phyloP scores from a whole-genome alignment of 1,140 invertebrate genomes.

The Macrostomum lignano region DNA sequence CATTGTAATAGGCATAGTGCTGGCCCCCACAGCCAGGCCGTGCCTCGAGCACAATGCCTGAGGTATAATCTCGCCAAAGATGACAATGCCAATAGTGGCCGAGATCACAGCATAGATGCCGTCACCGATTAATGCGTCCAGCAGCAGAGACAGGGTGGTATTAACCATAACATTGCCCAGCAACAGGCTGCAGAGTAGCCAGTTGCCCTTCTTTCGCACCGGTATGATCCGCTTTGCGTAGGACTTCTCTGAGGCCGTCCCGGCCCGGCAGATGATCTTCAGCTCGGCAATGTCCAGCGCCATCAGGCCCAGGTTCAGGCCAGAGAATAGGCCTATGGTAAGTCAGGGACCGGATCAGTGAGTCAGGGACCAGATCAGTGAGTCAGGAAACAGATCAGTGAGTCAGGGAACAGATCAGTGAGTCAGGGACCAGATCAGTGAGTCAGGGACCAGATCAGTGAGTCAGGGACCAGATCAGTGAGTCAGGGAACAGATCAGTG shows the following conservation, averaged over 20 bases:
- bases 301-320: conserved; percentile 83
- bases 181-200: conserved; percentile 13
- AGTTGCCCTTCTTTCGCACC: conserved; percentile 12
- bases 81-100: conserved; percentile 14
- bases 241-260: conserved; percentile 10
- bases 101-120: conserved; percentile 13
- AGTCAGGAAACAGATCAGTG: too few species aligned
- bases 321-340: conserved; percentile 37
- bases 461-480: too few species aligned
- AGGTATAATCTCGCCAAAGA: conserved; percentile 17
- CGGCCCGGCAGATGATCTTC: conserved; percentile 9
- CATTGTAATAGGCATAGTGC: conserved; percentile 67
- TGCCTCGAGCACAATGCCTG: conserved; percentile 16
- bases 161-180: conserved; percentile 16
- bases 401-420: too few species aligned
- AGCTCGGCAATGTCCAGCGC: conserved; percentile 49
- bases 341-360: too few species aligned
- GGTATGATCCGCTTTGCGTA: conserved; percentile 12
- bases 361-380: too few species aligned
- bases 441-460: too few species aligned
- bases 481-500: too few species aligned
- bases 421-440: too few species aligned
- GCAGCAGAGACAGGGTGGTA: conserved; percentile 13
- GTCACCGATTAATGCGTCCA: conserved; percentile 20
- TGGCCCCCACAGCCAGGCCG: conserved; percentile 57